phyloP scores from a whole-genome alignment of 2,113 vertebrate species.

The Pterocles burchelli region DNA sequence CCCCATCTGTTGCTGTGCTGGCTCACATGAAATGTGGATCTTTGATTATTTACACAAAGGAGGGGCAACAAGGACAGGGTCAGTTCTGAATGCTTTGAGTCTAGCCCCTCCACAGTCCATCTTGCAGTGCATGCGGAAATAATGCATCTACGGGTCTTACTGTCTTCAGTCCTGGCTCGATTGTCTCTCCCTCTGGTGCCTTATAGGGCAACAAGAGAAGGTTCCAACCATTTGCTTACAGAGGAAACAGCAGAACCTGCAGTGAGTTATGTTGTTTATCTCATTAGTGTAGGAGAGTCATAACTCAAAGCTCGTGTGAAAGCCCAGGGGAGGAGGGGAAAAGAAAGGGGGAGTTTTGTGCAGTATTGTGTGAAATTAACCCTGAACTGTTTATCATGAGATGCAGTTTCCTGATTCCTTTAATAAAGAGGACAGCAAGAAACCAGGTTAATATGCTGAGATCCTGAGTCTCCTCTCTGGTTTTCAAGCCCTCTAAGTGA shows the following conservation, averaged over 20 bases:
- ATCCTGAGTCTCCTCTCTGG: background rate
- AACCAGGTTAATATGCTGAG: background rate
- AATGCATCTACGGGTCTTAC: background rate
- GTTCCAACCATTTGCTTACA: conserved; percentile 66
- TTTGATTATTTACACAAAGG: background rate
- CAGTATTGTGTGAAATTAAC: conserved; percentile 73
- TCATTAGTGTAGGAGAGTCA: conserved; percentile 78
- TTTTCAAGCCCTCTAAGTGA: background rate
- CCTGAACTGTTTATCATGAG: conserved; percentile 54
- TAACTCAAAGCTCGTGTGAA: conserved; percentile 71
- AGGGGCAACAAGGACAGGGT: background rate
- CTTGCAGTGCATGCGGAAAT: background rate
- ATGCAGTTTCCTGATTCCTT: conserved; percentile 38
- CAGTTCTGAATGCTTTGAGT: background rate
- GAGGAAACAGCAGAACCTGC: conserved; percentile 64
- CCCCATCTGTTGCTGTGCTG: background rate
- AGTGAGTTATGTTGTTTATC: conserved; percentile 80
- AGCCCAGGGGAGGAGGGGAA: background rate
- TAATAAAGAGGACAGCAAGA: conserved; percentile 30
- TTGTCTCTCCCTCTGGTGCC: conserved; percentile 42
- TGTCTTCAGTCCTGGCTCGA: background rate
- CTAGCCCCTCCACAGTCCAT: background rate
- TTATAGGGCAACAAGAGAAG: conserved; percentile 65
- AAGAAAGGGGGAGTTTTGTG: conserved; percentile 48
- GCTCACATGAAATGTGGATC: background rate